Conservation (phyloP, 2,113 vertebrate species). For the Arenaria interpres region DNA sequence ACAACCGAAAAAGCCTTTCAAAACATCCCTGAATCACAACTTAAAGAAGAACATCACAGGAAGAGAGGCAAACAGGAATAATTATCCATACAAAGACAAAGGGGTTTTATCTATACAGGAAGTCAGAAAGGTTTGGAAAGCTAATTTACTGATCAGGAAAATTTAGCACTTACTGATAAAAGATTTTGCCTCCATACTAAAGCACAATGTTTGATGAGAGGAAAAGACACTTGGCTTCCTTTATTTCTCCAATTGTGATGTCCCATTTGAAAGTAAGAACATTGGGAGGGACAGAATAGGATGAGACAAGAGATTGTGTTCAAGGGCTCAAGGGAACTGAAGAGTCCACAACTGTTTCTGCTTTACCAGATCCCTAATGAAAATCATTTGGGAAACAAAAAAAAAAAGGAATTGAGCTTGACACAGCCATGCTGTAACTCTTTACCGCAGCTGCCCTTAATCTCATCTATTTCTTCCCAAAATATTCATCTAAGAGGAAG, state of each 20-base stretch:
- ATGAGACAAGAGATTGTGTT: neutral
- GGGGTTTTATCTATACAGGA: neutral
- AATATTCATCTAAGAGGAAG: neutral
- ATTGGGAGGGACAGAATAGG: neutral
- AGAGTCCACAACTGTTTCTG: neutral
- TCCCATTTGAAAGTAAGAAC: neutral
- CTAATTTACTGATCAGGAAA: neutral
- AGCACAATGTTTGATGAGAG: neutral
- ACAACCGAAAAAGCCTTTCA: neutral
- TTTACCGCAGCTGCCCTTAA: neutral
- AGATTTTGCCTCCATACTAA: neutral
- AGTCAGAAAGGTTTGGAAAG: neutral
- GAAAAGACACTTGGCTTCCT: neutral
- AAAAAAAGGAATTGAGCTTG: neutral
- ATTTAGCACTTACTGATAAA: neutral
- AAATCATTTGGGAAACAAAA: neutral
- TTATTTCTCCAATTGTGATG: neutral
- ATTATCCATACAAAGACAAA: neutral
- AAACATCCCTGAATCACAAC: neutral
- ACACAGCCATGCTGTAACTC: neutral
- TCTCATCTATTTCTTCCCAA: neutral
- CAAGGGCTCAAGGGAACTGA: neutral
- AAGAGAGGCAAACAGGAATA: neutral
- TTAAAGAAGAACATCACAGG: neutral
- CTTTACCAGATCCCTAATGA: neutral